Evolutionary conservation across 1,140 invertebrate species (phyloP).

Genomic region (Papilio machaon): DNA sequence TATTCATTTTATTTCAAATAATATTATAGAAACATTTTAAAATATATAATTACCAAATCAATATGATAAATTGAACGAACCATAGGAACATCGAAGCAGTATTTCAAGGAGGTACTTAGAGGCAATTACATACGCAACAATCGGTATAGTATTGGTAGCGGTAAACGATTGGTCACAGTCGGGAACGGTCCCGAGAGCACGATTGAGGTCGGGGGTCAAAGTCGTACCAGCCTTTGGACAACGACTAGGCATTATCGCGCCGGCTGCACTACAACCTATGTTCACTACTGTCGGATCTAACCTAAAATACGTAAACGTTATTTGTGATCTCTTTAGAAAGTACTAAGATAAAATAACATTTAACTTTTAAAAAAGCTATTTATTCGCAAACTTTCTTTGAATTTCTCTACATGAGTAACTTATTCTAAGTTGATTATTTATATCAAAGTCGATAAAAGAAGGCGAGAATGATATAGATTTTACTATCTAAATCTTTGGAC

Average conservation of each 20-base stretch:
- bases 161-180: conserved; percentile 65
- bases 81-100: conserved; percentile 8
- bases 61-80: conserved; percentile 3
- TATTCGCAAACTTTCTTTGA: not conserved
- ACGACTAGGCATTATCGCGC: conserved; percentile 38
- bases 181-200: conserved; percentile 69
- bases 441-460: not conserved
- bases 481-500: not conserved
- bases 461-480: too few species aligned
- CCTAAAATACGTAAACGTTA: conserved; percentile 20
- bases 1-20: too few species aligned
- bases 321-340: conserved; percentile 13
- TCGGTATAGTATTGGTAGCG: conserved; percentile 57
- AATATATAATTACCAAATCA: too few species aligned
- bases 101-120: conserved; percentile 53
- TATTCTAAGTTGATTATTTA: not conserved
- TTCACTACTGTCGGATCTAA: conserved; percentile 33
- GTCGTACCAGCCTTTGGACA: conserved; percentile 58
- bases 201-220: conserved; percentile 67
- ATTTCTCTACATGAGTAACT: not conserved
- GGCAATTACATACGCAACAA: conserved; percentile 58
- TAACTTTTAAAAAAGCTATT: not conserved
- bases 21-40: too few species aligned
- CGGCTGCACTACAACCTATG: conserved; percentile 31
- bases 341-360: not conserved